Base-by-base conservation (phyloP, 2,888 invertebrate species). In the Sinodicranocentrus sp. region DNA sequence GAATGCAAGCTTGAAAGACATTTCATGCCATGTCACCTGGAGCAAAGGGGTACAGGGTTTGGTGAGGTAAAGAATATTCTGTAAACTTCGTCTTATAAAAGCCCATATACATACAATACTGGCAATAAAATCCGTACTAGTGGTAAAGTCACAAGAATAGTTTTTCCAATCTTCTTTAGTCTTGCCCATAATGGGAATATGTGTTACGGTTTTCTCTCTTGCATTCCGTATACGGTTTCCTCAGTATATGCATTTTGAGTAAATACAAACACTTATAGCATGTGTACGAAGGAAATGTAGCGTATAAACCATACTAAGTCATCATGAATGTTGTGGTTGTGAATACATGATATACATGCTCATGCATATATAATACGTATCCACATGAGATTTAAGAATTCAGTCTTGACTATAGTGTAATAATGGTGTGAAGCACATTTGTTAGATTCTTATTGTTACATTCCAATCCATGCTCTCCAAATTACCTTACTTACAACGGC, bases 381-480 rank as follows among this genome's bases (percentile, higher is more conserved):
- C n/a, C n/a, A n/a, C n/a, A n/a, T n/a, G n/a, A n/a, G n/a, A n/a
- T n/a, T n/a, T n/a, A n/a, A n/a, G n/a, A n/a, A n/a, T n/a, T n/a
- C n/a, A n/a, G n/a, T n/a, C n/a, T n/a, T n/a, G n/a, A n/a, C n/a
- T n/a, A n/a, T n/a, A n/a, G n/a, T n/a, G n/a, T n/a, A n/a, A n/a
- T n/a, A n/a, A n/a, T n/a, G n/a, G n/a, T n/a, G n/a, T n/a, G 13
- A 15, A 25, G 25, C 21, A 33, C n/a, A 61, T 33, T 61, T 28
- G 17, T 33, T 33, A 61, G 23, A 33, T 61, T 61, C 61, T 59
- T 61, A 33, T 61, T 61, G 61, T 61, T 33, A 61, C 33, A 61
- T 61, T 33, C 61, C 61, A 61, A 61, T 61, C 61, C 33, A 61
- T 61, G 61, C 61, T 26, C 25, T 2, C 61, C 28, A 28, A 61